Percentiles rank a stretch among this genome's conserved stretches.
Conservation (phyloP, 1,140 invertebrate genomes). For the Drosophila busckii region DNA sequence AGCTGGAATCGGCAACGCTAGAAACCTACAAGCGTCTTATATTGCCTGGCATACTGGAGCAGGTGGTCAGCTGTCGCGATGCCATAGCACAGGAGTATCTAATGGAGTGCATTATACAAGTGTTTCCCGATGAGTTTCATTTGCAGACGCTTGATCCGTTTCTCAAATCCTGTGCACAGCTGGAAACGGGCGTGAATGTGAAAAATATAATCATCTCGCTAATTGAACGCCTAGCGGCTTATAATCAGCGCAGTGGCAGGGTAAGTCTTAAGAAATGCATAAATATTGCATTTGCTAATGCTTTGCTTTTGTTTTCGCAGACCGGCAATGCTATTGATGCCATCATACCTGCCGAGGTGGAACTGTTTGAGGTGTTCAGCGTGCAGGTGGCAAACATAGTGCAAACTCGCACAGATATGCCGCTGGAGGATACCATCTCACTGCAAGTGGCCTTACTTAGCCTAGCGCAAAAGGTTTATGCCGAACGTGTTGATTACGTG, state of each 20-base stretch:
- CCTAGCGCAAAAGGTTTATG: conserved; percentile 97
- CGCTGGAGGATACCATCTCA: conserved; percentile 96
- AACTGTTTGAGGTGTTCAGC: conserved; percentile 99
- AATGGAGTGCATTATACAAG: conserved; percentile 99
- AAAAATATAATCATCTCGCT: conserved; percentile 99
- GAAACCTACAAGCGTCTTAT: conserved; percentile 95
- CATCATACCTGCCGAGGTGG: conserved; percentile 91
- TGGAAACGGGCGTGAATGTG: conserved; percentile 97
- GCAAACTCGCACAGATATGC: conserved; percentile 95
- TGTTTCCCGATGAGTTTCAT: conserved; percentile 99
- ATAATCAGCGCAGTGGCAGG: conserved; percentile 86
- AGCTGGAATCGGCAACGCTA: conserved; percentile 96
- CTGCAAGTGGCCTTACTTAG: conserved; percentile 97
- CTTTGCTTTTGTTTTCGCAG: conserved; percentile 57
- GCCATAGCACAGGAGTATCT: conserved; percentile 99
- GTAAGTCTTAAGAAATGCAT: conserved; percentile 36
- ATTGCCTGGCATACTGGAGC: conserved; percentile 94
- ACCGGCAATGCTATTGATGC: conserved; percentile 83
- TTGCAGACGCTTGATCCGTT: conserved; percentile 96
- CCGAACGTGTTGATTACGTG: conserved; percentile 95
- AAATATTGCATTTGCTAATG: not conserved
- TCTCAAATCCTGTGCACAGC: conserved; percentile 97
- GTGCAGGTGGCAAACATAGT: conserved; percentile 97
- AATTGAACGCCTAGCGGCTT: conserved; percentile 93
- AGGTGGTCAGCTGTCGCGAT: conserved; percentile 98